Percentiles rank a stretch among this genome's conserved stretches.
These are phyloP conservation scores for Hydroisotoma schaefferi DNA, from an alignment of 2,888 invertebrate genomes.

Conservation along the genomic window DNA sequence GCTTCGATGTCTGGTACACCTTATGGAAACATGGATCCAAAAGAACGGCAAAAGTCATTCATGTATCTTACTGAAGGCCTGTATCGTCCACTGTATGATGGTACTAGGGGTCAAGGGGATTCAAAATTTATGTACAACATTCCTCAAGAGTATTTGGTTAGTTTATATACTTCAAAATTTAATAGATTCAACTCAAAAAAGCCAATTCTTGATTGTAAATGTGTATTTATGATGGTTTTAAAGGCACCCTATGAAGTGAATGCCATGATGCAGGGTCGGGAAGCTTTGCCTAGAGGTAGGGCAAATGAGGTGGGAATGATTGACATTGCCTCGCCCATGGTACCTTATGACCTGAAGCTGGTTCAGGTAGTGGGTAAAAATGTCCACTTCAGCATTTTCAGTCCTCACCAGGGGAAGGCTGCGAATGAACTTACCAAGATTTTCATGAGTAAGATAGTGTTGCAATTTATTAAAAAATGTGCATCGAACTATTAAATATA, in stretches of 20 bases:
- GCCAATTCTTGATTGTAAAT: neutral
- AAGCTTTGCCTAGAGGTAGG: constrained; percentile 19
- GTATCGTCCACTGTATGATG: constrained; percentile 11
- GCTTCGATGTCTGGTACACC: no score
- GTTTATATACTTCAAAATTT: neutral
- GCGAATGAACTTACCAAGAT: constrained; percentile 14
- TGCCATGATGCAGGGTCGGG: constrained; percentile 19
- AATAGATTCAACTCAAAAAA: no score
- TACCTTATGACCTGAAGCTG: constrained; percentile 19
- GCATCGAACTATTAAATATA: no score
- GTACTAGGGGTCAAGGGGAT: constrained; percentile 24
- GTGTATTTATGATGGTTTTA: neutral
- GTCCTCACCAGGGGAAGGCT: constrained; percentile 9
- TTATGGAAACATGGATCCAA: no score
- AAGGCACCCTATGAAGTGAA: constrained; percentile 21
- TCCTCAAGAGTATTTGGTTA: constrained; percentile 20
- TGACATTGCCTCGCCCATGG: no score
- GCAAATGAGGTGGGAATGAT: no score
- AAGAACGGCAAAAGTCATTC: constrained; percentile 19
- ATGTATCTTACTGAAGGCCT: constrained; percentile 20
- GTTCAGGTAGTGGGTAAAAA: constrained; percentile 16
- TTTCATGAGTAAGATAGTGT: constrained; percentile 9
- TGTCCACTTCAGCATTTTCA: constrained; percentile 15
- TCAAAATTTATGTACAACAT: constrained; percentile 23
- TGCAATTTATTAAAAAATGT: neutral